phyloP scores from a whole-genome alignment of 2,113 vertebrate species.

The Peromyscus leucopus region DNA sequence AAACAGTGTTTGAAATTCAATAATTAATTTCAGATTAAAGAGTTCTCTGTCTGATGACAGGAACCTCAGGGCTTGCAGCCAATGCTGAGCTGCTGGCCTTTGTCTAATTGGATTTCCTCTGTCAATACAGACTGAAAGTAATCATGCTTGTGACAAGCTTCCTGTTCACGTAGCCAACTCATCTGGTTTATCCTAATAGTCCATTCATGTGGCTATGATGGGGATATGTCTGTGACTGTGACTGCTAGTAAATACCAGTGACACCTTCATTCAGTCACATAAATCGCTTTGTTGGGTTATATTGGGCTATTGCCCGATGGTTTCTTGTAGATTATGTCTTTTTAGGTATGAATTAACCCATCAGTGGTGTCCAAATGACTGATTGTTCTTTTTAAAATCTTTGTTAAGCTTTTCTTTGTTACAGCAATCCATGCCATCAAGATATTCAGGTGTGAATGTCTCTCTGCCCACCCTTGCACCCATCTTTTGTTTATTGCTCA shows the following conservation, averaged over 20 bases:
- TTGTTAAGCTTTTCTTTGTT: not conserved
- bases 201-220: not conserved
- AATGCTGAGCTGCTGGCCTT: not conserved
- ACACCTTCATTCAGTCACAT: not conserved
- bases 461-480: not conserved
- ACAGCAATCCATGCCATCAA: not conserved
- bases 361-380: fast-evolving
- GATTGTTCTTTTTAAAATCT: not conserved
- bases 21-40: not conserved
- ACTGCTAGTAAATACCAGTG: fast-evolving
- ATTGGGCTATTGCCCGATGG: not conserved
- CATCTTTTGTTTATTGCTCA: not conserved
- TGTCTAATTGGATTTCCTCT: not conserved
- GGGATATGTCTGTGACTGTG: not conserved
- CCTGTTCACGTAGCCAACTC: not conserved
- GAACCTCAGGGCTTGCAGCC: not conserved
- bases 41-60: not conserved
- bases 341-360: not conserved
- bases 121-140: not conserved
- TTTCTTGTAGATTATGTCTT: not conserved
- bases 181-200: not conserved
- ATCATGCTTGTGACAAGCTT: not conserved
- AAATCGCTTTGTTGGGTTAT: not conserved
- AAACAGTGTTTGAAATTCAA: not conserved
- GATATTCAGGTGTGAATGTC: fast-evolving